A percentile compares a stretch with the other conserved stretches of the same genome.
phyloP scores from a whole-genome alignment of 2,113 vertebrate species.

The Struthio camelus region DNA sequence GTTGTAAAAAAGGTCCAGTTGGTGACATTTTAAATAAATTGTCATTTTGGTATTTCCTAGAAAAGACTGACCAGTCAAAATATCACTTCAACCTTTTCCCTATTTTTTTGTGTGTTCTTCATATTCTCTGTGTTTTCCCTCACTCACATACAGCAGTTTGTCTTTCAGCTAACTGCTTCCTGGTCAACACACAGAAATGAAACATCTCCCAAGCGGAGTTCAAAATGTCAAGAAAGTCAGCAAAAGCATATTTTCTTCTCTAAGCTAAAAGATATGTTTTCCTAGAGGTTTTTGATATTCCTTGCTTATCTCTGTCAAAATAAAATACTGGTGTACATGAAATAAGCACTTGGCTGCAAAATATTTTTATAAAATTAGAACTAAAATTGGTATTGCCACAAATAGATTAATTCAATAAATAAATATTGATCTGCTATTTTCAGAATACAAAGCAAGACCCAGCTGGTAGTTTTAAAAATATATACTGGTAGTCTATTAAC shows the following conservation, averaged over 20 bases:
- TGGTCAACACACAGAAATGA: background rate
- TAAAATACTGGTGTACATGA: background rate
- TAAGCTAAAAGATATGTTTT: background rate
- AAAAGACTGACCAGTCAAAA: background rate
- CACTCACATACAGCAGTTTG: background rate
- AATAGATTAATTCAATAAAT: background rate
- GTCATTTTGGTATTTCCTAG: slow-evolving; percentile 29
- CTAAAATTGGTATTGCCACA: background rate
- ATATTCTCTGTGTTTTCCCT: background rate
- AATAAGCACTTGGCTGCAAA: background rate
- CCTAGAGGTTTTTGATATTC: background rate
- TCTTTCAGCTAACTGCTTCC: background rate
- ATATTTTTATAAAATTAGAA: background rate
- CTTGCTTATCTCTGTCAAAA: background rate
- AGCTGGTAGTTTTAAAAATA: background rate
- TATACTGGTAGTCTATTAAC: background rate
- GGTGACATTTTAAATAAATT: background rate
- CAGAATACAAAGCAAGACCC: background rate
- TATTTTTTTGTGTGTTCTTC: background rate
- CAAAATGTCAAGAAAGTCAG: background rate
- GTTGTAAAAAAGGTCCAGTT: background rate
- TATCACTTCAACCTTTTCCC: background rate
- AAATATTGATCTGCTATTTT: background rate
- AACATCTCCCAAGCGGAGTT: background rate
- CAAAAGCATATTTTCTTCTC: background rate